These are phyloP conservation scores for Galago senegalensis DNA, from an alignment of 2,797 vertebrate genomes.

Conservation along the genomic window DNA sequence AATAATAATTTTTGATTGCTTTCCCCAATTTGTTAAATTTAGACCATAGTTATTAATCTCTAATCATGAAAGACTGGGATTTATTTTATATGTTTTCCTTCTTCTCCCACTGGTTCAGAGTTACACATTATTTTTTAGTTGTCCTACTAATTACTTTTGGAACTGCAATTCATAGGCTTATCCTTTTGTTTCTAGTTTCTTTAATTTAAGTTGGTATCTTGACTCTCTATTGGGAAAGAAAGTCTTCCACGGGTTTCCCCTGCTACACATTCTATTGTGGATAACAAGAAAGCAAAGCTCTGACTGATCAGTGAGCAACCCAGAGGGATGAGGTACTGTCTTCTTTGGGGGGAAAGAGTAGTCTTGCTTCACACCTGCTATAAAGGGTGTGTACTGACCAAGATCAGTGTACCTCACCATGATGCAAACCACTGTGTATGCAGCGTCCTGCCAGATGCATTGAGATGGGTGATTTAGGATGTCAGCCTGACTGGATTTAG, in stretches of 20 bases:
- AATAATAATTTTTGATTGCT: not conserved
- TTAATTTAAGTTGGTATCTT: not conserved
- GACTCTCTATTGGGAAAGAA: not conserved
- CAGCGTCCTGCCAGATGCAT: not conserved
- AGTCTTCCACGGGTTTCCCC: not conserved
- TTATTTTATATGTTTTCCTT: not conserved
- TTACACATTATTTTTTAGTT: not conserved
- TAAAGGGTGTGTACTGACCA: not conserved
- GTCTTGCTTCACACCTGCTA: not conserved
- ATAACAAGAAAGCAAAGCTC: not conserved
- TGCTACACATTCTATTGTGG: not conserved
- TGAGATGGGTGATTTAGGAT: not conserved
- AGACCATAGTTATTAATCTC: conserved; percentile 11
- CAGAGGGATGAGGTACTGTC: not conserved
- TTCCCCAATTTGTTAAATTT: not conserved
- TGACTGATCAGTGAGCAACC: not conserved
- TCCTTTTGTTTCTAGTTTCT: not conserved
- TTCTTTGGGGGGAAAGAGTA: not conserved
- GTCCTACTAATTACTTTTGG: not conserved
- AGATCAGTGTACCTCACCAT: not conserved
- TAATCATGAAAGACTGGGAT: not conserved
- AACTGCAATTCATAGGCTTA: not conserved
- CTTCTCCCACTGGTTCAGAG: not conserved
- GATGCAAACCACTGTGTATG: not conserved
- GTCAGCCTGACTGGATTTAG: not conserved